phyloP scores from a whole-genome alignment of 2,888 invertebrate species.

The Melieria crassipennis region DNA sequence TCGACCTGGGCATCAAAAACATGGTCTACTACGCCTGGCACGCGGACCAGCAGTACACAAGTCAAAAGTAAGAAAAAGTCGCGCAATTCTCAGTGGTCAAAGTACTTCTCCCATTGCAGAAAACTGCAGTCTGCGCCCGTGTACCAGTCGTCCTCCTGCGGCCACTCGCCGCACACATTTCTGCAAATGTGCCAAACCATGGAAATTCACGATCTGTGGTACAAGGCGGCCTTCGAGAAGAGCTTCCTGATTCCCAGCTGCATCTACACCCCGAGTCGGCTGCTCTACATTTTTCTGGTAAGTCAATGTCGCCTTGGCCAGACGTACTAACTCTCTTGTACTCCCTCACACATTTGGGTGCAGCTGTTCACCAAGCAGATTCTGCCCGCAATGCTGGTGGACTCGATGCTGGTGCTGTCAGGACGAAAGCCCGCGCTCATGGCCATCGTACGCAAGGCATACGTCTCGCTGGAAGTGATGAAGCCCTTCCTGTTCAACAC shows the following conservation, averaged over 20 bases:
- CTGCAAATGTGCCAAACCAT: constrained; percentile 14
- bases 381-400: constrained; percentile 51
- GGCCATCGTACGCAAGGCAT: constrained; percentile 51
- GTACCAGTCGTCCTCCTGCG: constrained; percentile 32
- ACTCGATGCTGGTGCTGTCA: constrained; percentile 44
- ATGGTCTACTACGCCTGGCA: constrained; percentile 43
- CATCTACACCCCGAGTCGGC: constrained; percentile 26
- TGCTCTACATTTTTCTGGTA: constrained; percentile 40
- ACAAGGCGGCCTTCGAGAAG: constrained; percentile 37
- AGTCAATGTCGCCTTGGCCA: background rate
- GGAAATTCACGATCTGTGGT: constrained; percentile 25
- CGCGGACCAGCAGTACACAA: constrained; percentile 2
- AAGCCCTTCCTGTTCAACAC: constrained; percentile 54
- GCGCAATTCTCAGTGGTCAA: background rate
- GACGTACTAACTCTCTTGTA: background rate
- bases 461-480: constrained; percentile 50
- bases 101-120: background rate
- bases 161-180: constrained; percentile 11
- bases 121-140: constrained; percentile 26
- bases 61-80: background rate
- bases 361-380: constrained; percentile 51
- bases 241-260: constrained; percentile 36
- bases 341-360: background rate
- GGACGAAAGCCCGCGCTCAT: constrained; percentile 51
- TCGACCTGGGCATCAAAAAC: constrained; percentile 51